Conservation (phyloP, 2,888 invertebrate species). For the Drosophila pegasa region DNA sequence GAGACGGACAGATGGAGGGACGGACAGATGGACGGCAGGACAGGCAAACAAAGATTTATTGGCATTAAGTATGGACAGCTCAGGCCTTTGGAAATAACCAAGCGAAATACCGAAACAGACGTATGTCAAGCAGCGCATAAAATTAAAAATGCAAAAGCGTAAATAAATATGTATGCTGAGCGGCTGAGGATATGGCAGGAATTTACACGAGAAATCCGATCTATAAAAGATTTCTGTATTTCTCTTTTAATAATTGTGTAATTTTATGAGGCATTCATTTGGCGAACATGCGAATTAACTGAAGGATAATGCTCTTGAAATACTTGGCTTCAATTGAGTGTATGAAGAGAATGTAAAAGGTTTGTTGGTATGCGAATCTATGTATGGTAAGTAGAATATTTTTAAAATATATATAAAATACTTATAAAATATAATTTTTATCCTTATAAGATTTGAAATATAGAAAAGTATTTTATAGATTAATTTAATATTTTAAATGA, state of each 20-base stretch:
- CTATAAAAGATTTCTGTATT: not conserved
- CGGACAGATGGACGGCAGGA: slow-evolving; percentile 2
- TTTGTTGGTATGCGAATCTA: too few relatives aligned
- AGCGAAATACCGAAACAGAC: slow-evolving; percentile 28
- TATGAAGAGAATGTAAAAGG: too few relatives aligned
- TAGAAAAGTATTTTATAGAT: too few relatives aligned
- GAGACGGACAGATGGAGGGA: not conserved
- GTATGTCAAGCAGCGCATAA: slow-evolving; percentile 22
- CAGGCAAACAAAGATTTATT: slow-evolving; percentile 52
- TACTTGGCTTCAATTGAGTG: not conserved
- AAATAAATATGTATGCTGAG: slow-evolving; percentile 15
- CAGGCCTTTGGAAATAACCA: slow-evolving; percentile 39
- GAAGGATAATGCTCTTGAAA: not conserved
- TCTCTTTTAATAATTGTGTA: not conserved
- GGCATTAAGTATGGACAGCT: slow-evolving; percentile 53
- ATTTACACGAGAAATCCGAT: not conserved
- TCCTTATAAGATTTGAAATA: too few relatives aligned
- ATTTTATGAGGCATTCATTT: not conserved
- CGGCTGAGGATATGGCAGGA: not conserved
- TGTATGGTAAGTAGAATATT: too few relatives aligned
- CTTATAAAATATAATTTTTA: too few relatives aligned
- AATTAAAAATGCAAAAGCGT: slow-evolving; percentile 31
- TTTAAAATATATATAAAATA: too few relatives aligned
- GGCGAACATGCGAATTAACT: fast-evolving
- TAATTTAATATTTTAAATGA: too few relatives aligned